A percentile compares a stretch with the other conserved stretches of the same genome.
phyloP scores from a whole-genome alignment of 2,797 vertebrate species.

The Acanthurus tractus region DNA sequence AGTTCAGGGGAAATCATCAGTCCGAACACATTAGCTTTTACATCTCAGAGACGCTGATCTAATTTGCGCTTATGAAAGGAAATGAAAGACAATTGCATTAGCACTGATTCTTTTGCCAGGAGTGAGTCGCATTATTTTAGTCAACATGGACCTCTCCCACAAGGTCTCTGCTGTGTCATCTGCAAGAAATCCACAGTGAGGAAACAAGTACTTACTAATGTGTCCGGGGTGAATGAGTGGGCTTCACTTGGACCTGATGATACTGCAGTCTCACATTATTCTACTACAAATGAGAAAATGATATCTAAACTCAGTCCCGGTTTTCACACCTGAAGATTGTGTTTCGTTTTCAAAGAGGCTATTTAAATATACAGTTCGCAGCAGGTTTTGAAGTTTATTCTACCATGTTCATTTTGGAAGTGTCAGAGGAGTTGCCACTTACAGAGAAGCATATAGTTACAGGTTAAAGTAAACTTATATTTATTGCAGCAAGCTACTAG shows the following conservation, averaged over 20 bases:
- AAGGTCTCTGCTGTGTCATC: slow-evolving; percentile 41
- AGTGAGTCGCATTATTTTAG: slow-evolving; percentile 65
- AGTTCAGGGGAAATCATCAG: slow-evolving; percentile 69
- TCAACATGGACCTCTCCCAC: slow-evolving; percentile 42
- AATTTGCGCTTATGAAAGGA: slow-evolving; percentile 74
- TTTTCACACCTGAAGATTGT: not conserved
- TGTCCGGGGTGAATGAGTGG: slow-evolving; percentile 13
- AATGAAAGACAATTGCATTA: slow-evolving; percentile 74
- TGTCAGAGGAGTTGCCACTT: not conserved
- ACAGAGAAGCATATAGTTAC: slow-evolving; percentile 7
- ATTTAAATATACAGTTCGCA: not conserved
- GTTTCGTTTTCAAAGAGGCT: not conserved
- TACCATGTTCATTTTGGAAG: not conserved
- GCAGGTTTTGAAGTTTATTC: not conserved
- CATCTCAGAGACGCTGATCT: slow-evolving; percentile 67
- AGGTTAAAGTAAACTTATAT: slow-evolving; percentile 32
- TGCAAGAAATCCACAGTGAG: slow-evolving; percentile 17
- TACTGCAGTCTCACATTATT: not conserved
- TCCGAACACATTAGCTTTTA: slow-evolving; percentile 68
- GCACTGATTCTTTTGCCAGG: slow-evolving; percentile 52
- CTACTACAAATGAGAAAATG: slow-evolving; percentile 7
- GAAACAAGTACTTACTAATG: slow-evolving; percentile 12
- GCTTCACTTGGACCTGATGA: slow-evolving; percentile 25
- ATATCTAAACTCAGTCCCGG: too few relatives aligned
- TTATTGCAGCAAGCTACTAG: slow-evolving; percentile 16